phyloP scores from a whole-genome alignment of 2,888 invertebrate genomes.

The Papilio elwesi region DNA sequence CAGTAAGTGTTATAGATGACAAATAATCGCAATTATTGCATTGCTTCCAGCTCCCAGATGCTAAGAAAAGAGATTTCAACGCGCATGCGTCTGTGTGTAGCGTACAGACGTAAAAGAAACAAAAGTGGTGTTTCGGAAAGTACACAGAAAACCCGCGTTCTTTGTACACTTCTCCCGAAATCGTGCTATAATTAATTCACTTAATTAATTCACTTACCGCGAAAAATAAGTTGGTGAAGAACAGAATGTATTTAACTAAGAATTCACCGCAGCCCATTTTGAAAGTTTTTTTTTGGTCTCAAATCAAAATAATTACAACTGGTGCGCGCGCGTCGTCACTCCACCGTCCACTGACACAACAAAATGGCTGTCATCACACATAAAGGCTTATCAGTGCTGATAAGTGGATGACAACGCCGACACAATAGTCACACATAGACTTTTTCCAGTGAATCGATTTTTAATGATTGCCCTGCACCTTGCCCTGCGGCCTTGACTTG shows the following conservation, averaged over 20 bases:
- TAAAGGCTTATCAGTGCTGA: neutral
- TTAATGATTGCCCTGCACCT: neutral
- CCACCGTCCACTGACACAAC: constrained; percentile 44
- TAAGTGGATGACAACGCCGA: neutral
- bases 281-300: constrained; percentile 39
- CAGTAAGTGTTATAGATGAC: too few relatives aligned
- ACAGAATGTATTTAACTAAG: constrained; percentile 90
- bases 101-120: too few relatives aligned
- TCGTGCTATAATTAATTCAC: too few relatives aligned
- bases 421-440: neutral
- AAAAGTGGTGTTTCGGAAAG: too few relatives aligned
- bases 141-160: too few relatives aligned
- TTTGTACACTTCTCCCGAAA: too few relatives aligned
- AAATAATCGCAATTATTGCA: too few relatives aligned
- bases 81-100: too few relatives aligned
- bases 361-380: constrained; percentile 21
- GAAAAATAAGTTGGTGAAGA: constrained; percentile 89
- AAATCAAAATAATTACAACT: constrained; percentile 21
- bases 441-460: constrained; percentile 9
- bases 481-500: neutral
- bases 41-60: too few relatives aligned
- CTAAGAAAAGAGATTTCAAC: too few relatives aligned
- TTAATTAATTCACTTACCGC: constrained; percentile 85
- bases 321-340: constrained; percentile 38
- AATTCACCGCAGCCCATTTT: constrained; percentile 88